These are phyloP conservation scores for Chromoteleia sp. DNA, from an alignment of 2,888 invertebrate genomes.

Conservation along the genomic window DNA sequence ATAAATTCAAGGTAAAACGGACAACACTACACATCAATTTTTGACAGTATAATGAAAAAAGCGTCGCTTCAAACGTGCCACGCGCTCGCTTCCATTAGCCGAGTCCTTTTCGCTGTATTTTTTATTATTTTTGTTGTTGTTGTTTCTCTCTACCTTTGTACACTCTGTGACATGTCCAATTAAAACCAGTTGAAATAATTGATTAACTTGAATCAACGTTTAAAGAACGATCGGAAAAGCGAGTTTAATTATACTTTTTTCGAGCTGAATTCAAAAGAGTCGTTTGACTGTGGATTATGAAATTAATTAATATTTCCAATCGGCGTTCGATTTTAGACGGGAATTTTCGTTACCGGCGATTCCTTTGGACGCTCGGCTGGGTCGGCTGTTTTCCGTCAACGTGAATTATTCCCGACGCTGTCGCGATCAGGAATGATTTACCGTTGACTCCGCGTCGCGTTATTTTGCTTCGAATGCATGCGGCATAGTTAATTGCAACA, in stretches of 20 bases:
- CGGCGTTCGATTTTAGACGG: background rate
- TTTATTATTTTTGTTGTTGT: background rate
- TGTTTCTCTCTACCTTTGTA: background rate
- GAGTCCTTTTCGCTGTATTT: background rate
- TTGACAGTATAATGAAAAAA: slow-evolving; percentile 31
- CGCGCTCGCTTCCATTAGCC: background rate
- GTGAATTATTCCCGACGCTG: slow-evolving; percentile 33
- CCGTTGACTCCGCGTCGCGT: slow-evolving; percentile 9
- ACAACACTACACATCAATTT: slow-evolving; percentile 24
- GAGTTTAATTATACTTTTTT: slow-evolving; percentile 14
- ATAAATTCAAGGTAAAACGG: slow-evolving; percentile 86
- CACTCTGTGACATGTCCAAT: background rate
- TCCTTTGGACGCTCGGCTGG: background rate
- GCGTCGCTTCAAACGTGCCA: background rate
- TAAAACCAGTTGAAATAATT: slow-evolving; percentile 14
- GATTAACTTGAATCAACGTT: slow-evolving; percentile 8
- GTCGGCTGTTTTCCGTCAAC: slow-evolving; percentile 16
- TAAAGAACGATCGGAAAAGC: background rate
- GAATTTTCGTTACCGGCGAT: background rate
- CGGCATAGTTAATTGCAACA: slow-evolving; percentile 8
- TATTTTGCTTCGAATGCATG: slow-evolving; percentile 26
- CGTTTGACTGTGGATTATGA: background rate
- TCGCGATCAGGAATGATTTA: slow-evolving; percentile 26
- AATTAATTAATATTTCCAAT: slow-evolving; percentile 8
- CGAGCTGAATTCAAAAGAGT: background rate